These are phyloP conservation scores for Didymodactylos carnosus DNA, from an alignment of 2,888 invertebrate species.

Conservation along the genomic window DNA sequence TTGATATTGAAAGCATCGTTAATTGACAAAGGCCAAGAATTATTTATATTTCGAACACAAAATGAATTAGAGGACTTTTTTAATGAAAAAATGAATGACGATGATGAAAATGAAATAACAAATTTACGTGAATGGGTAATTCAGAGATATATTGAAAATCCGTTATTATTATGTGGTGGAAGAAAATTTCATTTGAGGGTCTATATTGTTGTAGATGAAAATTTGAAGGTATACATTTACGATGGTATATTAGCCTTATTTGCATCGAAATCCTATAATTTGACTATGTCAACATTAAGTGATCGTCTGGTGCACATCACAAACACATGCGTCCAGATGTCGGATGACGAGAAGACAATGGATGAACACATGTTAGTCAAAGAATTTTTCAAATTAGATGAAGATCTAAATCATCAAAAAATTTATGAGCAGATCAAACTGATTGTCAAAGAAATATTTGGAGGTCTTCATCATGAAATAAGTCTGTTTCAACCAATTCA, in stretches of 20 bases:
- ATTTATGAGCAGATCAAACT: conserved; percentile 2
- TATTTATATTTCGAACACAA: conserved; percentile 8
- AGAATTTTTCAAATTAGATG: background rate
- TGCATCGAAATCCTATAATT: background rate
- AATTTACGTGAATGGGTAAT: conserved; percentile 13
- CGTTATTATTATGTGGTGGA: conserved; percentile 1
- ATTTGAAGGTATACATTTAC: conserved; percentile 5
- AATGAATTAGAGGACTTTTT: conserved; percentile 4
- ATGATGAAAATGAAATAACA: background rate
- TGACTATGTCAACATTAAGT: background rate
- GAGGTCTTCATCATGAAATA: conserved; percentile 7
- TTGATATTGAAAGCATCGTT: conserved; percentile 10
- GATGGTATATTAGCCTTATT: conserved; percentile 8
- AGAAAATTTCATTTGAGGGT: conserved; percentile 15
- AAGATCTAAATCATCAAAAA: background rate
- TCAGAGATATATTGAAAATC: conserved; percentile 12
- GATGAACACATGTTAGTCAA: background rate
- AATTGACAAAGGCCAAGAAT: conserved; percentile 5
- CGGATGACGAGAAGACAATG: background rate
- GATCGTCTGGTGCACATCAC: background rate
- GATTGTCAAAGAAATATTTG: conserved; percentile 6
- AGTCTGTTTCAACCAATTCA: conserved; percentile 6
- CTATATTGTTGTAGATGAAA: conserved; percentile 7
- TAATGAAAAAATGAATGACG: background rate
- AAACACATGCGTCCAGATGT: conserved; percentile 7